phyloP scores from a whole-genome alignment of 2,888 invertebrate genomes.

The Lasioglossum zephyrum region DNA sequence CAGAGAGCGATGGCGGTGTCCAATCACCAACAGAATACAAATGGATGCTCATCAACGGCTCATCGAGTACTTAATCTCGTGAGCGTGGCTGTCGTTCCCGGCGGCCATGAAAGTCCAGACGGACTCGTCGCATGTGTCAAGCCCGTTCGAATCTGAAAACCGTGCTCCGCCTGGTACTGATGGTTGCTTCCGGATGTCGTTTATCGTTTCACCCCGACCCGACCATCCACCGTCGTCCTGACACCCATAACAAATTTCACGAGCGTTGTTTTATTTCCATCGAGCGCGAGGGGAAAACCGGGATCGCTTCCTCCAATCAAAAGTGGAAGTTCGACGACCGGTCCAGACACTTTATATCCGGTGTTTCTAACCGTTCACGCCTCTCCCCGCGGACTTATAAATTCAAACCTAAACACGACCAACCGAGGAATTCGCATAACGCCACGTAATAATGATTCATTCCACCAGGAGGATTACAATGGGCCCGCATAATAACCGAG shows the following conservation, averaged over 20 bases:
- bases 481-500: background rate
- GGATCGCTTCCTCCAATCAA: background rate
- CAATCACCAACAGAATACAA: conserved; percentile 56
- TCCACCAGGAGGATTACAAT: conserved; percentile 2
- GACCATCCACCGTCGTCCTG: background rate
- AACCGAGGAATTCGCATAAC: background rate
- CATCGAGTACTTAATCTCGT: conserved; percentile 61
- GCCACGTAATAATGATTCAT: background rate
- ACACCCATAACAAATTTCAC: conserved; percentile 13
- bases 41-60: conserved; percentile 59
- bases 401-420: background rate
- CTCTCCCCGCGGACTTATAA: background rate
- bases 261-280: conserved; percentile 7
- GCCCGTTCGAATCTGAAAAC: conserved; percentile 13
- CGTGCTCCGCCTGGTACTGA: conserved; percentile 6
- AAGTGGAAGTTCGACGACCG: background rate
- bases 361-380: background rate
- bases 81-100: conserved; percentile 30
- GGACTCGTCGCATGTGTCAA: conserved; percentile 20
- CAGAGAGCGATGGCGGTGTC: conserved; percentile 56
- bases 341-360: background rate
- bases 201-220: conserved; percentile 2
- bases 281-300: background rate
- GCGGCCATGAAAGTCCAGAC: conserved; percentile 21
- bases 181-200: conserved; percentile 12